Evolutionary conservation across 2,797 vertebrate species (phyloP).

Genomic region (Cirrhinus molitorella): DNA sequence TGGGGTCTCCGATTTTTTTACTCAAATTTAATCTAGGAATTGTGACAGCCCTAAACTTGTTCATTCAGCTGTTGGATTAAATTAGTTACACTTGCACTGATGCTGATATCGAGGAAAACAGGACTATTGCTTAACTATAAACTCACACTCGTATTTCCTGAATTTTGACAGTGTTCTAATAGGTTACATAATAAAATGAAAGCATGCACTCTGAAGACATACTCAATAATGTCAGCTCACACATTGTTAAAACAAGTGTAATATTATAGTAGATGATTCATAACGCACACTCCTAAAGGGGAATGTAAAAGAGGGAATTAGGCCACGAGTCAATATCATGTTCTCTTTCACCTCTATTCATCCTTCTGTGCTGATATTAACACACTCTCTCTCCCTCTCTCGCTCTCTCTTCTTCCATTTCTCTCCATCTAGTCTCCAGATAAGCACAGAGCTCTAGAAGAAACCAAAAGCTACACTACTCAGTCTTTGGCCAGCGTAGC

Average conservation of each 20-base stretch:
- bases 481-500: slow-evolving; percentile 98
- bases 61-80: neutral
- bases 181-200: neutral
- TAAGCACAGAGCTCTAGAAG: slow-evolving; percentile 95
- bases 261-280: neutral
- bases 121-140: neutral
- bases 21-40: too few relatives aligned
- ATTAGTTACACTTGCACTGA: neutral
- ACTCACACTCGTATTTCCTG: neutral
- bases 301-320: neutral
- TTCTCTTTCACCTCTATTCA: slow-evolving; percentile 8
- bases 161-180: neutral
- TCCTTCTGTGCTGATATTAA: slow-evolving; percentile 9
- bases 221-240: neutral
- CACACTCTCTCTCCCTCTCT: neutral
- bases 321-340: slow-evolving; percentile 8
- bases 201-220: neutral
- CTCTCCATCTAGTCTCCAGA: slow-evolving; percentile 85
- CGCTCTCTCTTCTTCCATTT: neutral
- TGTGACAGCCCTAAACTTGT: too few relatives aligned
- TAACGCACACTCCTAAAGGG: neutral
- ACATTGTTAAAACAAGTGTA: neutral
- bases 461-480: slow-evolving; percentile 98
- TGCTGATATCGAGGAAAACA: neutral
- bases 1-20: too few relatives aligned